Conservation (phyloP, 2,797 vertebrate species). For the Erpetoichthys calabaricus region DNA sequence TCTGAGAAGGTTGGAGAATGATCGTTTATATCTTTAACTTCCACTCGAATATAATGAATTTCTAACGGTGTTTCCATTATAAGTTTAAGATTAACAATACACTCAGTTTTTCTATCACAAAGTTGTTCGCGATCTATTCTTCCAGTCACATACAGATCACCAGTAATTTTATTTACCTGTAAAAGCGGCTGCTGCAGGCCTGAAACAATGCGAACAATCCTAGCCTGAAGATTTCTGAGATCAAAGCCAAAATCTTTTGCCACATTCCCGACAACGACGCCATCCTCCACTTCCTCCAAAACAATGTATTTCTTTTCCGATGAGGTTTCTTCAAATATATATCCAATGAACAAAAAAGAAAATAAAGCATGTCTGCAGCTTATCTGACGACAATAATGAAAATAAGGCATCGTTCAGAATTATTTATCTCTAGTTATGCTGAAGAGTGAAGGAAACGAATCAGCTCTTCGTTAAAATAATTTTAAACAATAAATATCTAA, state of each 20-base stretch:
- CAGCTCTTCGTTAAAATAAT: too few relatives aligned
- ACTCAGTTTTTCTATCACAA: conserved; percentile 30
- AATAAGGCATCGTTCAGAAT: too few relatives aligned
- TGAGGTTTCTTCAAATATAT: conserved; percentile 14
- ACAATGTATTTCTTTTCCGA: conserved; percentile 44
- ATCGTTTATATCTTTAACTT: conserved; percentile 46
- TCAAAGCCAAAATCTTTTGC: conserved; percentile 51
- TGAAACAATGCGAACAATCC: conserved; percentile 27
- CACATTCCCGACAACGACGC: conserved; percentile 46
- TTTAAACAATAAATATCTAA: too few relatives aligned
- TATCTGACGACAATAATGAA: too few relatives aligned
- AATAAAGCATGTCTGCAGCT: conserved; percentile 10
- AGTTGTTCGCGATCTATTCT: conserved; percentile 44
- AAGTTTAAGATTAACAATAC: conserved; percentile 39
- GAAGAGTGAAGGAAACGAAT: too few relatives aligned
- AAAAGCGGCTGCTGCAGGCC: conserved; percentile 33
- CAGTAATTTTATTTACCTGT: conserved; percentile 35
- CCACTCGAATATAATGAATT: conserved; percentile 37
- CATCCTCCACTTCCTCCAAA: conserved; percentile 42
- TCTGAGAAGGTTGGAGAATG: conserved; percentile 31
- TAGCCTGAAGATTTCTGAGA: conserved; percentile 19
- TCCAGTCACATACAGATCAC: conserved; percentile 41
- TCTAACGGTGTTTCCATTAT: conserved; percentile 40
- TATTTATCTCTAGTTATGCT: too few relatives aligned
- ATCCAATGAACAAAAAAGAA: conserved; percentile 11